Base-by-base conservation (phyloP, 2,113 vertebrate species). In the Colius striatus region DNA sequence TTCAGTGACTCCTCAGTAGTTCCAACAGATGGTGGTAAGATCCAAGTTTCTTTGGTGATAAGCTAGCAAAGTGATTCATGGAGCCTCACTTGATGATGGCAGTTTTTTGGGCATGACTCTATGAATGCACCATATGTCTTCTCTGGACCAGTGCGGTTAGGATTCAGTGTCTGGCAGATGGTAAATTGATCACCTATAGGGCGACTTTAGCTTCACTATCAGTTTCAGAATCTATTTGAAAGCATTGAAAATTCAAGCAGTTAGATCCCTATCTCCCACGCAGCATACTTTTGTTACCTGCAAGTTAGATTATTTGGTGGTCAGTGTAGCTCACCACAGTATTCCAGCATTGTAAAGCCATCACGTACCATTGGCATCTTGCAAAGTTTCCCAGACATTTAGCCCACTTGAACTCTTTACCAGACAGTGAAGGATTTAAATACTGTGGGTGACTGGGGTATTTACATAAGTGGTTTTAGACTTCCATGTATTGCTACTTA, bases 1-100 rank as follows among this genome's bases (percentile, higher is more conserved):
- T 97, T 97, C 93, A 94, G 90, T 95, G 91, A 76, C 88, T 97
- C 91, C 90, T 96, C 87, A 84, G 77, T 54, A 54, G 77, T 92
- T 95, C 96, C 92, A 96, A 90, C 94, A 95, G 96, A 95, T 97
- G 93, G 93, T 96, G 94, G 94, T 71, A 96, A 96, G 94, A 95
- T 97, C 94, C 93, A 96, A 95, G 90, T 93, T 96, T 96, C 90
- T 96, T 97, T 96, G 94, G 93, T 96, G 94, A 91, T 95, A 96
- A 97, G 93, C 95, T 94, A 93, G 93, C 90, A 95, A 96, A 96
- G 93, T 97, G 95, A 96, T 97, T 97, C 96, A 96, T 95, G 95
- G 93, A 96, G 95, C 90, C 94, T 90, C 80, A 62, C 93, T 96
- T 81, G 95, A 95, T 93, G 92, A 96, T 95, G 95, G 95, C 94